These are phyloP conservation scores for Chondrilla cf. caribensis DNA, from an alignment of 37 sponge, comb jelly and placozoan genomes.

Conservation along the genomic window DNA sequence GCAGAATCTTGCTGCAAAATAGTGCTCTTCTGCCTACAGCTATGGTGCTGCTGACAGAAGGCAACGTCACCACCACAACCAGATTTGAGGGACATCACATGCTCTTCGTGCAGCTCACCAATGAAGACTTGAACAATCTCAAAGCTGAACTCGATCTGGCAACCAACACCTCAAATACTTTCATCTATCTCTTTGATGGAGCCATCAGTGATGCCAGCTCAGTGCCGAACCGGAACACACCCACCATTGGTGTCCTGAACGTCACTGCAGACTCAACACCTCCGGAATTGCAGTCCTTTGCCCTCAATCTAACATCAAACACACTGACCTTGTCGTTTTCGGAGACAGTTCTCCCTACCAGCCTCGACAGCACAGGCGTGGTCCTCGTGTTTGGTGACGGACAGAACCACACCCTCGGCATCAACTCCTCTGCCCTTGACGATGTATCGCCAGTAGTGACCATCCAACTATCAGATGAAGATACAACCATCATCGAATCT, in stretches of 20 bases:
- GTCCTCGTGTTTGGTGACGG: constrained; percentile 28
- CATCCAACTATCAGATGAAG: constrained; percentile 48
- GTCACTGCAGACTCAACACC: constrained; percentile 57
- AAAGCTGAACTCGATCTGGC: constrained; percentile 59
- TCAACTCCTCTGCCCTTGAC: constrained; percentile 18
- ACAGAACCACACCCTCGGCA: constrained; percentile 30
- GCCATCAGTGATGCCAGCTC: constrained; percentile 52
- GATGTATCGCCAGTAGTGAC: constrained; percentile 36
- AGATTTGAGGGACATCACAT: constrained; percentile 57
- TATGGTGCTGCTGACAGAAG: constrained; percentile 44
- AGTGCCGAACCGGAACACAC: constrained; percentile 44
- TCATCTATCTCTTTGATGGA: constrained; percentile 47
- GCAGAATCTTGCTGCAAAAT: constrained; percentile 51
- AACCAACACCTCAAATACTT: constrained; percentile 58
- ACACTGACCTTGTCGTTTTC: constrained; percentile 71
- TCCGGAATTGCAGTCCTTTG: constrained; percentile 50
- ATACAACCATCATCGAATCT: constrained; percentile 61
- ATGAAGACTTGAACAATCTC: constrained; percentile 65
- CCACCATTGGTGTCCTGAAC: constrained; percentile 39
- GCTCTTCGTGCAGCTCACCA: constrained; percentile 52
- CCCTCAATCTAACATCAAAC: constrained; percentile 65
- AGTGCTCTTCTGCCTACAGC: not conserved
- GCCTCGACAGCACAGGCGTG: constrained; percentile 55
- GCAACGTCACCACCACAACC: constrained; percentile 60
- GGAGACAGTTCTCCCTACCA: constrained; percentile 72